Percentiles rank a stretch among this genome's conserved stretches.
These are phyloP conservation scores for Drosophila ohnishii DNA, from an alignment of 1,140 invertebrate species.

Conservation along the genomic window DNA sequence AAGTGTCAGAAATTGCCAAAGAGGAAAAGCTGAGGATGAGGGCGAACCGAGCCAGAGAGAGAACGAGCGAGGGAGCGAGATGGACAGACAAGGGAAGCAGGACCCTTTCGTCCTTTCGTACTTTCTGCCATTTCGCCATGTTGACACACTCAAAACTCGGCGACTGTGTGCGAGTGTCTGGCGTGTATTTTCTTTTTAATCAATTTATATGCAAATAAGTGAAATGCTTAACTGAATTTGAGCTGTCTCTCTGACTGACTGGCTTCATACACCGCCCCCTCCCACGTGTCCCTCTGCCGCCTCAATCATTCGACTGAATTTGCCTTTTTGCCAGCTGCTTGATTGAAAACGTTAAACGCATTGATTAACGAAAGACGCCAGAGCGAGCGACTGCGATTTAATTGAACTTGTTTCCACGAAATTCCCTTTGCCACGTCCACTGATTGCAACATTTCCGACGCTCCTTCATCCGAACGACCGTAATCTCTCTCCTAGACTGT, in stretches of 20 bases:
- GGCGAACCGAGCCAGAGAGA: slow-evolving; percentile 3
- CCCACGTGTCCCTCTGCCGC: neutral
- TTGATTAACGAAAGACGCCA: slow-evolving; percentile 65
- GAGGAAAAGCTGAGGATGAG: slow-evolving; percentile 10
- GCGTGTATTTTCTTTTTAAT: slow-evolving; percentile 81
- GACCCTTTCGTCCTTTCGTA: slow-evolving; percentile 73
- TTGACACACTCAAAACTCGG: slow-evolving; percentile 74
- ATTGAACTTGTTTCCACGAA: slow-evolving; percentile 74
- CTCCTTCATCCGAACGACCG: neutral
- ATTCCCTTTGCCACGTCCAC: slow-evolving; percentile 56
- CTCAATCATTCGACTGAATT: slow-evolving; percentile 23
- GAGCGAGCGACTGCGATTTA: slow-evolving; percentile 60
- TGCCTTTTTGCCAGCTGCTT: slow-evolving; percentile 69
- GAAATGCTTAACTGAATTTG: slow-evolving; percentile 81
- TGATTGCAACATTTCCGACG: slow-evolving; percentile 59
- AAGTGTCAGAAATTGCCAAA: slow-evolving; percentile 80
- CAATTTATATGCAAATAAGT: slow-evolving; percentile 82
- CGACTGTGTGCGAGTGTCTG: slow-evolving; percentile 44
- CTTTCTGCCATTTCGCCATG: slow-evolving; percentile 51
- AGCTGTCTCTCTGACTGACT: slow-evolving; percentile 57
- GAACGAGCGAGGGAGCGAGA: slow-evolving; percentile 7
- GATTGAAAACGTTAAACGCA: slow-evolving; percentile 80
- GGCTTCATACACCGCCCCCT: slow-evolving; percentile 1
- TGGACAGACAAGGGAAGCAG: slow-evolving; percentile 16
- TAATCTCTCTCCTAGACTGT: slow-evolving; percentile 13